Percentiles rank a stretch among this genome's conserved stretches.
These are phyloP conservation scores for Enteromius radiatus DNA, from an alignment of 2,797 vertebrate species.

Conservation along the genomic window DNA sequence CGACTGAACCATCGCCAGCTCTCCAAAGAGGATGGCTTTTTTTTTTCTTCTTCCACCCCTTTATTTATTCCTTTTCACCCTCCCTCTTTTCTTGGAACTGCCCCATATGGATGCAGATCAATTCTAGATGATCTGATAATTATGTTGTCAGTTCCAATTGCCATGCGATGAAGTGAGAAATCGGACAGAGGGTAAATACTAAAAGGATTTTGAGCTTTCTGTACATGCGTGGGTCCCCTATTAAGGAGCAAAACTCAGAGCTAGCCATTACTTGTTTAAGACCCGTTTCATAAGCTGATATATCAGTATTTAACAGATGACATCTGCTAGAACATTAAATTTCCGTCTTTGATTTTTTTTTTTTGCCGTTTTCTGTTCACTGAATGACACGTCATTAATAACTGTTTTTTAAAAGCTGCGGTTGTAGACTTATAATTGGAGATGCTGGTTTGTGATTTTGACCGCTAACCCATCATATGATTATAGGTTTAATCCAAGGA, in stretches of 20 bases:
- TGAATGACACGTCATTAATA: slow-evolving; percentile 29
- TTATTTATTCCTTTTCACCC: slow-evolving; percentile 47
- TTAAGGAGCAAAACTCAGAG: not conserved
- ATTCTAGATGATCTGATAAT: slow-evolving; percentile 85
- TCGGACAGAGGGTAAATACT: slow-evolving; percentile 79
- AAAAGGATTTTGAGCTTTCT: slow-evolving; percentile 74
- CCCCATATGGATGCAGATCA: slow-evolving; percentile 80
- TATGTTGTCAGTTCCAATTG: slow-evolving; percentile 83
- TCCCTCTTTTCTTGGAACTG: slow-evolving; percentile 59
- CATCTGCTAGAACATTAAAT: slow-evolving; percentile 25
- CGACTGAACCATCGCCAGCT: slow-evolving; percentile 64
- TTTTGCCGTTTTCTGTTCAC: slow-evolving; percentile 11
- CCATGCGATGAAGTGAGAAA: slow-evolving; percentile 79
- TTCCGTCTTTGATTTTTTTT: not conserved
- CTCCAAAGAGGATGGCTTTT: slow-evolving; percentile 59
- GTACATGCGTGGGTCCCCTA: not conserved
- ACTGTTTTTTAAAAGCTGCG: slow-evolving; percentile 2
- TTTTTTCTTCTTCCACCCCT: slow-evolving; percentile 47
- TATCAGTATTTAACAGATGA: slow-evolving; percentile 21
- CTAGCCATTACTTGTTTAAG: slow-evolving; percentile 32
- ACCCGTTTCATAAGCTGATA: slow-evolving; percentile 31
- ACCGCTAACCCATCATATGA: slow-evolving; percentile 10
- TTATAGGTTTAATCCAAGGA: slow-evolving; percentile 10
- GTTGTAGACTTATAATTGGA: not conserved
- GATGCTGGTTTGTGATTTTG: slow-evolving; percentile 15